A percentile compares a stretch with the other conserved stretches of the same genome.
Evolutionary conservation across 2,888 invertebrate genomes (phyloP).

Genomic region (Morpho achilles): DNA sequence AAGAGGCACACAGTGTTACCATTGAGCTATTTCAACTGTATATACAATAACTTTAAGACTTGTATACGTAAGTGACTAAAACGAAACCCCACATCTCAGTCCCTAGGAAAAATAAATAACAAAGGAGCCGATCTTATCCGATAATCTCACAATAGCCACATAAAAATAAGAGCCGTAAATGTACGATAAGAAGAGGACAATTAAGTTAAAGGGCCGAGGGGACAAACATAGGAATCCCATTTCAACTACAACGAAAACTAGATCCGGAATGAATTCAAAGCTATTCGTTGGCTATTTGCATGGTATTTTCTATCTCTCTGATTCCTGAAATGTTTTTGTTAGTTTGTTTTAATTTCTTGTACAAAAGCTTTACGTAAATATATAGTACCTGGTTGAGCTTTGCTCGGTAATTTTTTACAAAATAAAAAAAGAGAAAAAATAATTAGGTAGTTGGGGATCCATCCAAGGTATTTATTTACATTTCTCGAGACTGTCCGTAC

Average conservation of each 20-base stretch:
- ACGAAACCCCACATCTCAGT: not conserved
- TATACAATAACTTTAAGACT: too few relatives aligned
- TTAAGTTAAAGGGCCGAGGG: slow-evolving; percentile 28
- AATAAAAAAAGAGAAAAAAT: too few relatives aligned
- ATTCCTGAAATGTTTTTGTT: slow-evolving; percentile 4
- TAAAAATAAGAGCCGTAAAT: slow-evolving; percentile 27
- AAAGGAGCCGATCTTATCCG: slow-evolving; percentile 20
- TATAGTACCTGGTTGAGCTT: too few relatives aligned
- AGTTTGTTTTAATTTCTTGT: too few relatives aligned
- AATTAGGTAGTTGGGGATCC: too few relatives aligned
- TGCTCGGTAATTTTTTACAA: too few relatives aligned
- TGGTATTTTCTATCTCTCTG: slow-evolving; percentile 1
- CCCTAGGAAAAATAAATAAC: slow-evolving; percentile 14
- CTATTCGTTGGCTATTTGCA: slow-evolving; percentile 4
- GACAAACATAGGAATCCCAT: slow-evolving; percentile 26
- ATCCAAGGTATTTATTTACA: too few relatives aligned
- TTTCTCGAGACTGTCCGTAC: too few relatives aligned
- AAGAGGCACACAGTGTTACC: too few relatives aligned
- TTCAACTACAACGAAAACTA: slow-evolving; percentile 17
- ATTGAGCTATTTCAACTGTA: too few relatives aligned
- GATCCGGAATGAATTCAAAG: slow-evolving; percentile 7
- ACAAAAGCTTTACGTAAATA: too few relatives aligned
- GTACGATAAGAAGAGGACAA: slow-evolving; percentile 29
- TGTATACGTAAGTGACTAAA: not conserved
- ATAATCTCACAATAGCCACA: slow-evolving; percentile 24